These are phyloP conservation scores for Brachyptera risi DNA, from an alignment of 2,888 invertebrate species.

Conservation along the genomic window DNA sequence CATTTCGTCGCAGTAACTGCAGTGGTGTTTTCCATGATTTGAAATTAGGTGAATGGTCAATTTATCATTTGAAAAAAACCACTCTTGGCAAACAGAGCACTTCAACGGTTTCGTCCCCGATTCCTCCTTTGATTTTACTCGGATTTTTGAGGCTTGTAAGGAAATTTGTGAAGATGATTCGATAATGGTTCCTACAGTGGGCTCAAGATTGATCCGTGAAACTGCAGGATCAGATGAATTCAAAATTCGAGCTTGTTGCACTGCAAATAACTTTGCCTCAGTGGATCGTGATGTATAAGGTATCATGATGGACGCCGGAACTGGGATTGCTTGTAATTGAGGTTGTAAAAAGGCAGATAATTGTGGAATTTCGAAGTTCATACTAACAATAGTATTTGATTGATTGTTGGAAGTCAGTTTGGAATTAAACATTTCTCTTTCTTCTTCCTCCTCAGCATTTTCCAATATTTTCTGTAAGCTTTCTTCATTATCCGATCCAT, in stretches of 20 bases:
- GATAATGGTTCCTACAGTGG: neutral
- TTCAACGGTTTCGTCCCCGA: conserved; percentile 28
- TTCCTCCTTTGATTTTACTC: neutral
- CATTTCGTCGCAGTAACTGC: conserved; percentile 34
- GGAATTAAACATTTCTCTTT: neutral
- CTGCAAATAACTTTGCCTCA: neutral
- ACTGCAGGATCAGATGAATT: neutral
- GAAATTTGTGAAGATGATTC: neutral
- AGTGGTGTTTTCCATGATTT: conserved; percentile 35
- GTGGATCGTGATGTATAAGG: neutral
- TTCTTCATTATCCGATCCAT: neutral
- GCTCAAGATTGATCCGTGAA: neutral
- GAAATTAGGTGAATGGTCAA: conserved; percentile 35
- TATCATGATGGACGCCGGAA: neutral
- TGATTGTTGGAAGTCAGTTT: neutral
- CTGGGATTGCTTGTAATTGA: neutral
- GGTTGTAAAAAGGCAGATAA: neutral
- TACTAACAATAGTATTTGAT: neutral
- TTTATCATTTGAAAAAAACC: conserved; percentile 35
- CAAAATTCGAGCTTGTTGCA: neutral
- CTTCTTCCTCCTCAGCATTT: conserved; percentile 3
- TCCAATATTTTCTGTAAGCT: neutral
- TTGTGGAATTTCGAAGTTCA: neutral
- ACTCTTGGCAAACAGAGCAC: conserved; percentile 34
- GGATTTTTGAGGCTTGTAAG: conserved; percentile 1